Percentiles rank a stretch among this genome's conserved stretches.
Evolutionary conservation across 2,113 vertebrate genomes (phyloP).

Genomic region (Eudyptes chrysolophus): DNA sequence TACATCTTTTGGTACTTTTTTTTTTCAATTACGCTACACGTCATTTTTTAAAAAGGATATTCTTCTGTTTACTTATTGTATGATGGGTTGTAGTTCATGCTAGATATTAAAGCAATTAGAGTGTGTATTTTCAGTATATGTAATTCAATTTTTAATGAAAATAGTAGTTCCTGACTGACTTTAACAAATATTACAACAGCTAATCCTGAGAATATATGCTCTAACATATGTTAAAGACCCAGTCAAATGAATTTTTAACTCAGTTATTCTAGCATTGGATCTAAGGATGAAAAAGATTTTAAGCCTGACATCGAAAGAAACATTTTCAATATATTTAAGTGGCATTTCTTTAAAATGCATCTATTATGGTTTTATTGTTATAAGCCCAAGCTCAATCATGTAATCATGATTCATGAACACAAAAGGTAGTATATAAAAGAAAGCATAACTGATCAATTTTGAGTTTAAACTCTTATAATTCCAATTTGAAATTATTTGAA

Average conservation of each 20-base stretch:
- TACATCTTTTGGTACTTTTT: background rate
- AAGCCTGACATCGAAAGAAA: background rate
- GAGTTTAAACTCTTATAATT: background rate
- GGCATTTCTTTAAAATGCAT: background rate
- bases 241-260: background rate
- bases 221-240: background rate
- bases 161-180: background rate
- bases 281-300: background rate
- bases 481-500: background rate
- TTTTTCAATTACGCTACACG: fast-evolving
- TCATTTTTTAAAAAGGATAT: background rate
- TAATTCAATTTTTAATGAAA: background rate
- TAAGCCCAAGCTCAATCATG: background rate
- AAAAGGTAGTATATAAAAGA: background rate
- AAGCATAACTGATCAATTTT: background rate
- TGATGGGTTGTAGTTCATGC: background rate
- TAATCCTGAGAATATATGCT: background rate
- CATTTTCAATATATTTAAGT: background rate
- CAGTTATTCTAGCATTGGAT: background rate
- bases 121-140: background rate
- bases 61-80: background rate
- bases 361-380: background rate
- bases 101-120: background rate
- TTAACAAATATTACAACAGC: background rate
- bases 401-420: background rate